Percentiles rank a stretch among this genome's conserved stretches.
phyloP scores from a whole-genome alignment of 1,140 invertebrate genomes.

The Eufriesea mexicana region DNA sequence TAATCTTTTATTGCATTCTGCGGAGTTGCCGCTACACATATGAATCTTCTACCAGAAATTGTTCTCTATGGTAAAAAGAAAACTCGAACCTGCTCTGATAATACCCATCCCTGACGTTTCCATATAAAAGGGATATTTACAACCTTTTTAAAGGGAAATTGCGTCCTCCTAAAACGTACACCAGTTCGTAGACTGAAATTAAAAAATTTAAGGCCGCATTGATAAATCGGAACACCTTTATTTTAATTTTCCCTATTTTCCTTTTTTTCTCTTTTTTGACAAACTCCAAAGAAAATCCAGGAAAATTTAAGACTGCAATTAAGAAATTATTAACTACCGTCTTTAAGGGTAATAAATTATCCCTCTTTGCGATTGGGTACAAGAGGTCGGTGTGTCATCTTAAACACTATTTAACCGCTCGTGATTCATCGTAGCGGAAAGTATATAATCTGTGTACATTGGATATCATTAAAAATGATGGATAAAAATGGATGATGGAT shows the following conservation, averaged over 20 bases:
- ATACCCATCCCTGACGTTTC: not conserved
- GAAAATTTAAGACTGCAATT: not conserved
- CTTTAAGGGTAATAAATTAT: not conserved
- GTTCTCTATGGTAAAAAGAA: not conserved
- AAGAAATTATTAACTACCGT: not conserved
- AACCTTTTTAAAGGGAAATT: not conserved
- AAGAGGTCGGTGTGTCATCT: not conserved
- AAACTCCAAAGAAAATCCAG: not conserved
- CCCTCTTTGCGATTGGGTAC: not conserved
- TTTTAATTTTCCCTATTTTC: not conserved
- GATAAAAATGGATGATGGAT: not conserved
- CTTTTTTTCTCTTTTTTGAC: not conserved
- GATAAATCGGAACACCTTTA: too few species aligned
- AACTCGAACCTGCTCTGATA: not conserved
- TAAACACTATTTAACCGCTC: not conserved
- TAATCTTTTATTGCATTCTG: conserved; percentile 24
- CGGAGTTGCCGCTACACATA: not conserved
- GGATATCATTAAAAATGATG: not conserved
- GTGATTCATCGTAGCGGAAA: not conserved
- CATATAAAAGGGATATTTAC: conserved; percentile 27
- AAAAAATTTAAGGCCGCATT: not conserved
- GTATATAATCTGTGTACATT: not conserved
- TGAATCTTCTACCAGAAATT: conserved; percentile 23
- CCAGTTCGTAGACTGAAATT: not conserved
- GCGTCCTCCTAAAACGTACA: not conserved